Evolutionary conservation across 2,113 vertebrate species (phyloP).

Genomic region (Cryptomyrus ogoouensis): DNA sequence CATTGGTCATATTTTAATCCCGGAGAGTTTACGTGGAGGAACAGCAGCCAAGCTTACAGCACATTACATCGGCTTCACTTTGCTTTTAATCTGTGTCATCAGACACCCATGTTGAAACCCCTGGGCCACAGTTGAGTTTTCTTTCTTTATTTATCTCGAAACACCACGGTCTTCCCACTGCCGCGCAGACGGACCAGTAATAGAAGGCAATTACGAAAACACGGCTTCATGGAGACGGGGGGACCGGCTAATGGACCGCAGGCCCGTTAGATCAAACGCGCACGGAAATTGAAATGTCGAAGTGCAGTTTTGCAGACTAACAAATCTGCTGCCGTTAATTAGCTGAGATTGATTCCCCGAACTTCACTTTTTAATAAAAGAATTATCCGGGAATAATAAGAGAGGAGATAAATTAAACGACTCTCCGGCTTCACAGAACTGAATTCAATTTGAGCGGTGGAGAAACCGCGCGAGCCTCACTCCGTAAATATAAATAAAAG

Average conservation of each 20-base stretch:
- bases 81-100: neutral
- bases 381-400: constrained; percentile 8
- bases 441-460: neutral
- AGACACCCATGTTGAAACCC: neutral
- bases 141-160: constrained; percentile 9
- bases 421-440: neutral
- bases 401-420: constrained; percentile 11
- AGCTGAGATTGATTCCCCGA: constrained; percentile 13
- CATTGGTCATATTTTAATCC: neutral
- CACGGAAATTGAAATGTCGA: constrained; percentile 20
- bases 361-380: constrained; percentile 17
- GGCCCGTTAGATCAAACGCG: constrained; percentile 9
- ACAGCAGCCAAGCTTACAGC: neutral
- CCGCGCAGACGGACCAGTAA: neutral
- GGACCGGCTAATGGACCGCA: neutral
- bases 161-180: neutral
- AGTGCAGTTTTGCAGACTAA: constrained; percentile 13
- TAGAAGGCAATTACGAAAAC: constrained; percentile 10
- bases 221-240: neutral
- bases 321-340: constrained; percentile 11
- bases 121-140: neutral
- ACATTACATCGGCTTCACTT: neutral
- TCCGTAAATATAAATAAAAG: constrained; percentile 10
- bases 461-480: neutral
- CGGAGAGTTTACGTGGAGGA: neutral